Conservation (phyloP, 2,888 invertebrate species). For the Eutolmus rufibarbis region DNA sequence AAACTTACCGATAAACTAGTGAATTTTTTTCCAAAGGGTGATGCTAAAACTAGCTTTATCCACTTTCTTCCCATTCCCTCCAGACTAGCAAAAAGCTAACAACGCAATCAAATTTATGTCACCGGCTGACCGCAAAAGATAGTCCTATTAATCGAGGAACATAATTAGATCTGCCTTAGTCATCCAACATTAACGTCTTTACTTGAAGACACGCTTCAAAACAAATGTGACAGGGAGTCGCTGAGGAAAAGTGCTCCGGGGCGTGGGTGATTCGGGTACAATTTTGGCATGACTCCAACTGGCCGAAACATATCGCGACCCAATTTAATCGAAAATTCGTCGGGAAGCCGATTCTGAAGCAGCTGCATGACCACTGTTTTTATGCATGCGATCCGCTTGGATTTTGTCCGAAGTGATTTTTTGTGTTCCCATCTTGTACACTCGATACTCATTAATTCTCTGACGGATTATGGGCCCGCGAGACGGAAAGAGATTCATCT, state of each 20-base stretch:
- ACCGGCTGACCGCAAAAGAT: not conserved
- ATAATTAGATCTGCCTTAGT: constrained; percentile 26
- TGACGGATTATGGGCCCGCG: not conserved
- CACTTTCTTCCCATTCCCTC: not conserved
- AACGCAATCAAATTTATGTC: not conserved
- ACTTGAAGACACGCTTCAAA: not conserved
- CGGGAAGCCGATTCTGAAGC: not conserved
- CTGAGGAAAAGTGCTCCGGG: not conserved
- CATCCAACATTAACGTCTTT: not conserved
- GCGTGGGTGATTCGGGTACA: constrained; percentile 2
- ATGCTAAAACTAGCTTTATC: not conserved
- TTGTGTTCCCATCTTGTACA: not conserved
- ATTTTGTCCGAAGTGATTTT: not conserved
- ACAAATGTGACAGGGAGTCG: not conserved
- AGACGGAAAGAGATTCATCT: not conserved
- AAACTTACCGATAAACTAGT: not conserved
- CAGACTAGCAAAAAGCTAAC: not conserved
- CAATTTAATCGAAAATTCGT: not conserved
- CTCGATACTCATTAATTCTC: not conserved
- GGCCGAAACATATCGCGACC: constrained; percentile 32
- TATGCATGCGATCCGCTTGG: not conserved
- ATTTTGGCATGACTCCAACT: constrained; percentile 8
- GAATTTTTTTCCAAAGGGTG: not conserved
- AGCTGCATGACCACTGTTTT: not conserved
- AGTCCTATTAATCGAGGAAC: constrained; percentile 9